phyloP scores from a whole-genome alignment of 2,888 invertebrate species.

The Branchipolynoe longqiensis region DNA sequence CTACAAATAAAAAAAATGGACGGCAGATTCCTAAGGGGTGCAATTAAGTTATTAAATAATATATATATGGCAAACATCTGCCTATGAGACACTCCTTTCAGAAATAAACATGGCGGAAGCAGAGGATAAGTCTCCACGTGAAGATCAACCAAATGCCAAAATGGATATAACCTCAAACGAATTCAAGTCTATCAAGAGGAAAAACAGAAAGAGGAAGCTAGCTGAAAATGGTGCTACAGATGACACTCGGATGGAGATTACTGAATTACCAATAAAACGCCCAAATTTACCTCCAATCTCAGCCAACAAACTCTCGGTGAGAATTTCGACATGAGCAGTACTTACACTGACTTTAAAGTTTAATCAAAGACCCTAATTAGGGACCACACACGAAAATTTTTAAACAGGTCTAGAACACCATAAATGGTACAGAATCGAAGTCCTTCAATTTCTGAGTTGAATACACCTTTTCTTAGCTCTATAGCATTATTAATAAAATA shows the following conservation, averaged over 20 bases:
- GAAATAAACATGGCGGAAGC: constrained; percentile 53
- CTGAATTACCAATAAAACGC: constrained; percentile 71
- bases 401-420: too few species aligned
- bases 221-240: constrained; percentile 60
- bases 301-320: constrained; percentile 71
- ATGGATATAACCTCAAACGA: constrained; percentile 23
- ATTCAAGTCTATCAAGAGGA: constrained; percentile 66
- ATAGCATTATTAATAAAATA: too few species aligned
- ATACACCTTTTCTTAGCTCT: too few species aligned
- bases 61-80: too few species aligned
- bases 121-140: constrained; percentile 16
- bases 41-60: not conserved
- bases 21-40: not conserved
- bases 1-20: too few species aligned
- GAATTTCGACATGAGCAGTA: too few species aligned
- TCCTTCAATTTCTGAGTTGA: too few species aligned
- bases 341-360: too few species aligned
- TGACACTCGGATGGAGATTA: constrained; percentile 75
- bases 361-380: too few species aligned
- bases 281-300: constrained; percentile 79
- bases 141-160: constrained; percentile 8
- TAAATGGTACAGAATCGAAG: too few species aligned
- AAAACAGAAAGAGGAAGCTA: constrained; percentile 69
- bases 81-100: constrained; percentile 14
- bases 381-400: too few species aligned